Conservation (phyloP, 2,888 invertebrate genomes). For the Aelia acuminata region DNA sequence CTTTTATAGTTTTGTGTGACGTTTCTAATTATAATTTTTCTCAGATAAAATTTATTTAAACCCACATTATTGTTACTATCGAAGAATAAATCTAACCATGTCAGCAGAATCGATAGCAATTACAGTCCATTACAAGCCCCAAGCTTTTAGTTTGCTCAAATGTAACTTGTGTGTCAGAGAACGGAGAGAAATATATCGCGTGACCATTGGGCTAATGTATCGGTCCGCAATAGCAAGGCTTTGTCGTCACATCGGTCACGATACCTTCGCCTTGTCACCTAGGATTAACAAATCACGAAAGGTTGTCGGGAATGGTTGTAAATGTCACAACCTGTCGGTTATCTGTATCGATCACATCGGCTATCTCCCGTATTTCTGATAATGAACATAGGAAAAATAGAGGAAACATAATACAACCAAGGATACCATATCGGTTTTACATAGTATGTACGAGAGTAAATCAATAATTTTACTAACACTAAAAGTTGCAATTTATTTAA, state of each 20-base stretch:
- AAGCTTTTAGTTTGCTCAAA: background rate
- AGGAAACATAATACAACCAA: too few relatives aligned
- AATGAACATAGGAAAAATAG: background rate
- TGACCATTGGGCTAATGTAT: constrained; percentile 11
- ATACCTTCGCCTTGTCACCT: background rate
- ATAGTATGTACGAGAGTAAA: too few relatives aligned
- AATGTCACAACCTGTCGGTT: constrained; percentile 15
- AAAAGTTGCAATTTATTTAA: too few relatives aligned
- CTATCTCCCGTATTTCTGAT: background rate
- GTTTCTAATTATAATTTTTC: too few relatives aligned
- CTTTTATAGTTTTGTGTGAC: too few relatives aligned
- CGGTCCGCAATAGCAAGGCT: background rate
- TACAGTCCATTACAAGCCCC: background rate
- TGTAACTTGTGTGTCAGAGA: background rate
- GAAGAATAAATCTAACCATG: too few relatives aligned
- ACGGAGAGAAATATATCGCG: constrained; percentile 24
- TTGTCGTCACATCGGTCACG: constrained; percentile 27
- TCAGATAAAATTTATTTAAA: too few relatives aligned
- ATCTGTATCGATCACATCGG: background rate
- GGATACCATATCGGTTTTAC: too few relatives aligned
- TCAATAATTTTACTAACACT: too few relatives aligned
- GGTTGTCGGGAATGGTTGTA: constrained; percentile 16
- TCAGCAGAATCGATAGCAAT: constrained; percentile 15
- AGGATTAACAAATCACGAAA: constrained; percentile 19
- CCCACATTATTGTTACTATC: too few relatives aligned